Evolutionary conservation across 2,888 invertebrate species (phyloP).

Genomic region (Xanthostigma xanthostigma): DNA sequence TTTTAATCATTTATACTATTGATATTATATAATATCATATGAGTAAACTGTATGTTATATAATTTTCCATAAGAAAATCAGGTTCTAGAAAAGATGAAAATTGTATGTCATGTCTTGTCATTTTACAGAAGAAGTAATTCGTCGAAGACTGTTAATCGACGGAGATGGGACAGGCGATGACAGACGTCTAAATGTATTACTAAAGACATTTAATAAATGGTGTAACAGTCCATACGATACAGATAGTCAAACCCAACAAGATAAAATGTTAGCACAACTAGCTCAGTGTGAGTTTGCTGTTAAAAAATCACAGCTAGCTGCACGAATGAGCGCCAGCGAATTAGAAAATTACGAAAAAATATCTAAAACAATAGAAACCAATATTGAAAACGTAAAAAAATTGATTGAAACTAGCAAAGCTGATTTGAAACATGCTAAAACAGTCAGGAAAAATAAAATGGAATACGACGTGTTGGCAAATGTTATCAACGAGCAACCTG

Average conservation of each 20-base stretch:
- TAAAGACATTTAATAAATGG: constrained; percentile 76
- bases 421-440: constrained; percentile 68
- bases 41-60: too few species aligned
- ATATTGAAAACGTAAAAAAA: constrained; percentile 63
- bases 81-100: too few species aligned
- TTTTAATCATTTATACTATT: too few species aligned
- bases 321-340: constrained; percentile 72
- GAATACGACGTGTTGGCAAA: constrained; percentile 89
- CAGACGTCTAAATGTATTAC: constrained; percentile 65
- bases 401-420: constrained; percentile 71
- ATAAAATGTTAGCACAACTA: constrained; percentile 67
- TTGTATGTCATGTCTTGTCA: not conserved
- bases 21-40: too few species aligned
- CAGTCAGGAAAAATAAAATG: constrained; percentile 75
- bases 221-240: constrained; percentile 50
- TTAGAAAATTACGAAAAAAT: constrained; percentile 66
- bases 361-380: constrained; percentile 59
- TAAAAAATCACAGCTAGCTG: constrained; percentile 63
- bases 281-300: constrained; percentile 82
- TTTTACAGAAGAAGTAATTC: constrained; percentile 79
- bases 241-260: constrained; percentile 55
- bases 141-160: constrained; percentile 79
- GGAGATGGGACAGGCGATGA: constrained; percentile 97
- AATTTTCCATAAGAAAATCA: too few species aligned
- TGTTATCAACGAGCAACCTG: constrained; percentile 80